These are phyloP conservation scores for Porites lutea DNA, from an alignment of 64 coral and sea anemone species.

Conservation along the genomic window DNA sequence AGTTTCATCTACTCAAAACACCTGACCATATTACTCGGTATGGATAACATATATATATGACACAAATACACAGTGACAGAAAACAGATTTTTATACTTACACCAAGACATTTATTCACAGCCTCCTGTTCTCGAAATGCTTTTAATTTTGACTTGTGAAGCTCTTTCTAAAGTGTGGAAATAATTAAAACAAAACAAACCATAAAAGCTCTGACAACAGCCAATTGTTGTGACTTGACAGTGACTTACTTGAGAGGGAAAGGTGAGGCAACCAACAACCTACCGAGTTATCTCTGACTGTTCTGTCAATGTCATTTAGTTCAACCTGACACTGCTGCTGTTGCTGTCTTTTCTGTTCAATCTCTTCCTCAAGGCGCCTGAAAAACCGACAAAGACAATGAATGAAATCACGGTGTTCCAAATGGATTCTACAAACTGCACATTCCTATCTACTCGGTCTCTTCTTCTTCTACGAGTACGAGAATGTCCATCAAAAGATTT, in stretches of 20 bases:
- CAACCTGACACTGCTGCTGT: slow-evolving; percentile 18
- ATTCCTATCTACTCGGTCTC: too few species aligned
- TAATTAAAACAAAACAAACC: not conserved
- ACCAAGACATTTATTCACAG: slow-evolving; percentile 79
- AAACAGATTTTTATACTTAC: slow-evolving; percentile 35
- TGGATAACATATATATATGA: too few species aligned
- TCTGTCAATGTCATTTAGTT: slow-evolving; percentile 12
- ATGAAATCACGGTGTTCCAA: too few species aligned
- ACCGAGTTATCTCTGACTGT: slow-evolving; percentile 16
- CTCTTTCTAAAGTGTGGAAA: slow-evolving; percentile 59
- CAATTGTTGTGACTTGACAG: too few species aligned
- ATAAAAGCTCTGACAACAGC: too few species aligned
- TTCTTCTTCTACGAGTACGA: too few species aligned
- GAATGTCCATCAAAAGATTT: too few species aligned
- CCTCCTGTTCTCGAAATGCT: slow-evolving; percentile 84
- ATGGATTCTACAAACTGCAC: too few species aligned
- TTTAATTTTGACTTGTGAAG: slow-evolving; percentile 68
- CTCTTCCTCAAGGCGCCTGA: slow-evolving; percentile 26
- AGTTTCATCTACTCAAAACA: too few species aligned
- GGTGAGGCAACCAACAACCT: not conserved
- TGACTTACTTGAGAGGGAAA: too few species aligned
- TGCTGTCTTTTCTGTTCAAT: slow-evolving; percentile 25
- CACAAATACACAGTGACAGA: not conserved
- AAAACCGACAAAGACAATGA: not conserved
- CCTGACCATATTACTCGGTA: too few species aligned